A percentile compares a stretch with the other conserved stretches of the same genome.
These are phyloP conservation scores for Coelopa pilipes DNA, from an alignment of 2,888 invertebrate genomes.

Conservation along the genomic window DNA sequence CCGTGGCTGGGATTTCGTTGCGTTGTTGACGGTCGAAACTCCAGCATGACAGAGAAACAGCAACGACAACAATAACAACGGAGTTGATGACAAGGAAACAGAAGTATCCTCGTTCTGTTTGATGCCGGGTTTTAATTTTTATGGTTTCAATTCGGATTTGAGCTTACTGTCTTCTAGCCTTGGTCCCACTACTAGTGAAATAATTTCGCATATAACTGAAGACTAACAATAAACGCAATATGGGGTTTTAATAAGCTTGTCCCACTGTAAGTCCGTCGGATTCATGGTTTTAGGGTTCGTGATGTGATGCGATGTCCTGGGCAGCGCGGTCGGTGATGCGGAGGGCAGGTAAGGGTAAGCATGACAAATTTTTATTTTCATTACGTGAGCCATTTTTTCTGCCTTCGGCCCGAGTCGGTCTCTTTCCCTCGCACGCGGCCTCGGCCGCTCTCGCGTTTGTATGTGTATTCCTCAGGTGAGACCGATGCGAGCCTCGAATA, in stretches of 20 bases:
- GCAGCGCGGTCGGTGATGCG: no score
- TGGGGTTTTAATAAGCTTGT: slow-evolving; percentile 8
- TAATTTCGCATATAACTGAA: background rate
- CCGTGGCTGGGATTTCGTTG: no score
- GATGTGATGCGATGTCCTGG: background rate
- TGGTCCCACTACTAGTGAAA: background rate
- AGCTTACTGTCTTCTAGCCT: background rate
- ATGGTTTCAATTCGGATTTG: background rate
- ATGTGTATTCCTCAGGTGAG: slow-evolving; percentile 32
- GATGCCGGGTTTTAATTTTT: background rate
- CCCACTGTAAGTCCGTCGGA: slow-evolving; percentile 4
- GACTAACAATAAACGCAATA: no score
- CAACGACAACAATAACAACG: background rate
- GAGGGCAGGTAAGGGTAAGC: slow-evolving; percentile 1
- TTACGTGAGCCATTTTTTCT: slow-evolving; percentile 20
- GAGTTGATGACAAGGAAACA: background rate
- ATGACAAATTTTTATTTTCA: slow-evolving; percentile 35
- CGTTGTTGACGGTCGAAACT: background rate
- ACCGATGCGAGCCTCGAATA: slow-evolving; percentile 27
- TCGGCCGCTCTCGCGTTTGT: slow-evolving; percentile 14
- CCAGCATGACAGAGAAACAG: background rate
- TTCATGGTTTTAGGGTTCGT: background rate
- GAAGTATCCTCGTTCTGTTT: background rate
- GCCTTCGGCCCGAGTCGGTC: slow-evolving; percentile 39
- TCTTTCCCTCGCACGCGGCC: slow-evolving; percentile 35